Evolutionary conservation across 2,888 invertebrate genomes (phyloP).

Genomic region (Uloborus plumipes): DNA sequence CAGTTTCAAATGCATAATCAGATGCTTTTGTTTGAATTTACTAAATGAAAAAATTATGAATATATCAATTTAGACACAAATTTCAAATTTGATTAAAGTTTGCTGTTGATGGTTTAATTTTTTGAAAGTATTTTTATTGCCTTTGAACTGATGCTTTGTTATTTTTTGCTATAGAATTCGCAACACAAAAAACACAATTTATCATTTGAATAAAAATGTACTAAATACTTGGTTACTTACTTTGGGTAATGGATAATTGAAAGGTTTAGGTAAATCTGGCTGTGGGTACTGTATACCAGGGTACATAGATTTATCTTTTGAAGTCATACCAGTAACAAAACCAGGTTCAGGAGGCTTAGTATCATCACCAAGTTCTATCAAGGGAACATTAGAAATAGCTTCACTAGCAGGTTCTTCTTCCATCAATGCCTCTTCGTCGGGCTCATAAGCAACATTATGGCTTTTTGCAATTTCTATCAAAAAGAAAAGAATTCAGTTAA

Average conservation of each 20-base stretch:
- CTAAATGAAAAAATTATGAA: too few relatives aligned
- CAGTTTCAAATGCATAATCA: too few relatives aligned
- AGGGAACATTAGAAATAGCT: conserved; percentile 74
- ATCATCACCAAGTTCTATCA: conserved; percentile 72
- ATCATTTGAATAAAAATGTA: background rate
- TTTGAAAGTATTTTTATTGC: too few relatives aligned
- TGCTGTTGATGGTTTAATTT: too few relatives aligned
- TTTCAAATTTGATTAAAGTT: too few relatives aligned
- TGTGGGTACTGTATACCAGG: conserved; percentile 57
- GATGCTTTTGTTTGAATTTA: too few relatives aligned
- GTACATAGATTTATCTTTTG: conserved; percentile 41
- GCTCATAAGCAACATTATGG: conserved; percentile 93
- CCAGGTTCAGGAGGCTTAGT: conserved; percentile 44
- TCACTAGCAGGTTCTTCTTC: conserved; percentile 77
- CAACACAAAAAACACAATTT: too few relatives aligned
- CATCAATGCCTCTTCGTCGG: conserved; percentile 91
- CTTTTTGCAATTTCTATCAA: conserved; percentile 96
- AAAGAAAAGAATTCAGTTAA: background rate
- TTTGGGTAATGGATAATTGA: conserved; percentile 76
- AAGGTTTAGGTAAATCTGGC: conserved; percentile 65
- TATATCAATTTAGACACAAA: too few relatives aligned
- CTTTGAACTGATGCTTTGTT: too few relatives aligned
- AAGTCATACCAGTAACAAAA: conserved; percentile 48
- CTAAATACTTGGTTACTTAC: conserved; percentile 10
- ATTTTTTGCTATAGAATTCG: too few relatives aligned